These are phyloP conservation scores for Psilopogon haemacephalus DNA, from an alignment of 2,113 vertebrate species.

Conservation along the genomic window DNA sequence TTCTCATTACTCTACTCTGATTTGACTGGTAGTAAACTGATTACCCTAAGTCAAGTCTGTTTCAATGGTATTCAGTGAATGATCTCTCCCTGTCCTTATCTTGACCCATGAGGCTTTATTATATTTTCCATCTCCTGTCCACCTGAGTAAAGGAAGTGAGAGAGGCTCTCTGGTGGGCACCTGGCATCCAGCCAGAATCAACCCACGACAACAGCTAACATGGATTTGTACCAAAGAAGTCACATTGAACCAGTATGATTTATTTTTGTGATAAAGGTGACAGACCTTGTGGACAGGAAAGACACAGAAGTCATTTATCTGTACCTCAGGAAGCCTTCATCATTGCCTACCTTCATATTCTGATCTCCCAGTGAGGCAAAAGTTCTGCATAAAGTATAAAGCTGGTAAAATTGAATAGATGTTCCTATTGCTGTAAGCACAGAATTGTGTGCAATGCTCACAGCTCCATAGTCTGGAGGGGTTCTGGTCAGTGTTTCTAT, in stretches of 20 bases:
- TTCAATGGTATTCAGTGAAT: neutral
- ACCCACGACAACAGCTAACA: neutral
- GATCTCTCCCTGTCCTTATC: neutral
- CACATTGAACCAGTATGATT: neutral
- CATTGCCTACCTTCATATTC: neutral
- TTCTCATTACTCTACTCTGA: neutral
- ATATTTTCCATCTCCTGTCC: neutral
- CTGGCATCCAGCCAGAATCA: neutral
- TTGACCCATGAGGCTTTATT: neutral
- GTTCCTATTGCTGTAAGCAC: neutral
- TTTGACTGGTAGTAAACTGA: neutral
- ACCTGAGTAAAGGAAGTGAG: no score
- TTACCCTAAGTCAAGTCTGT: neutral
- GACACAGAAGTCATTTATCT: neutral
- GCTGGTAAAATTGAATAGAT: neutral
- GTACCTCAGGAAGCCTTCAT: neutral
- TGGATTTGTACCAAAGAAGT: neutral
- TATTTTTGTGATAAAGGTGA: neutral
- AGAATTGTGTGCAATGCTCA: neutral
- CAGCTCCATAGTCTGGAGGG: rapidly evolving
- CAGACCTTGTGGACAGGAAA: neutral
- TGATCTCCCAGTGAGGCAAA: neutral
- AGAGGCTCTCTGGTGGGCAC: neutral
- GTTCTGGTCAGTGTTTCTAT: neutral
- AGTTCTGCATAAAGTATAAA: neutral